Percentiles rank a stretch among this genome's conserved stretches.
Conservation (phyloP, 2,797 vertebrate genomes). For the Gymnoscopelus microlampas region DNA sequence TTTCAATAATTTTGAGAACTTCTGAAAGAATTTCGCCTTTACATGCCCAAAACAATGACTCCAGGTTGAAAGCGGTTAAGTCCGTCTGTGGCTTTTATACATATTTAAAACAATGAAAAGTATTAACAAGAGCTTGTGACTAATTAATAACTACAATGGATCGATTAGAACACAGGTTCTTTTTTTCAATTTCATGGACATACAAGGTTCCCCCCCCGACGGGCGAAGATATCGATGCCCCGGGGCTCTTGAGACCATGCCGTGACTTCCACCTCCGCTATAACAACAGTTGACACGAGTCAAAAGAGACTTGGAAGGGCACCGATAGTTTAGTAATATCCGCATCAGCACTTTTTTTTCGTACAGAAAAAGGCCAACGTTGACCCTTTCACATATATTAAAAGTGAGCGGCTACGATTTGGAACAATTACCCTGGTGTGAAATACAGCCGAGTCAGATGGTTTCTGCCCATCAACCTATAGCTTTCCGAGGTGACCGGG, state of each 20-base stretch:
- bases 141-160: too few species aligned
- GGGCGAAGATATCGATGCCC: conserved; percentile 28
- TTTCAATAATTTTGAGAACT: too few species aligned
- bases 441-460: conserved; percentile 70
- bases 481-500: conserved; percentile 44
- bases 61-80: too few species aligned
- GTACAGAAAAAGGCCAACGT: conserved; percentile 53
- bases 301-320: conserved; percentile 55
- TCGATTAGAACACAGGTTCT: too few species aligned
- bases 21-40: too few species aligned
- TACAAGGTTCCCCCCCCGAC: conserved; percentile 20
- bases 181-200: not conserved
- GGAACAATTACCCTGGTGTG: conserved; percentile 50
- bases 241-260: conserved; percentile 32
- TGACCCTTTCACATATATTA: conserved; percentile 63
- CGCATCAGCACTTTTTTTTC: conserved; percentile 64
- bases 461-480: conserved; percentile 52
- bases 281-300: conserved; percentile 57
- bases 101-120: too few species aligned
- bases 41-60: too few species aligned
- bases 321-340: conserved; percentile 63
- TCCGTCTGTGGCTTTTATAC: too few species aligned
- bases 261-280: conserved; percentile 53
- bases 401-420: conserved; percentile 42
- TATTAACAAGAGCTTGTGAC: too few species aligned